Evolutionary conservation across 2,797 vertebrate species (phyloP), one percentile per base, ranked within the genome.

Genomic region (Acanthurus tractus): DNA sequence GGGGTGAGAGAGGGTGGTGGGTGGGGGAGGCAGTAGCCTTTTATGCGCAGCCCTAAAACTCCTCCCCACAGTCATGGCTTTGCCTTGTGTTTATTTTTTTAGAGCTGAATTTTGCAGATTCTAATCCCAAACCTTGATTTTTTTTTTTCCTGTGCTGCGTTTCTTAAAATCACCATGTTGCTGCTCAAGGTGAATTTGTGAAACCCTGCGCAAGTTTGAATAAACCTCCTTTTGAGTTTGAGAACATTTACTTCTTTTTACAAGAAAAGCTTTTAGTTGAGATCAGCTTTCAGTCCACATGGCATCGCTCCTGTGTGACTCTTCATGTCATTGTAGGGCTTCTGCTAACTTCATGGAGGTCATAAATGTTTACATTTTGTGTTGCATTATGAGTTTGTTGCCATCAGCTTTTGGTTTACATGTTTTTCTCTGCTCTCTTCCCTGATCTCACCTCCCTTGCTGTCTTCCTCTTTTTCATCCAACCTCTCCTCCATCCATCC

Each of bases 1-100:
- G 88, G 86, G 88, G 89, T 90, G 90, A 90, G 90, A 90, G 81
- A 86, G 85, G 87, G 84, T 62, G 78, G 73, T n/a, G 73, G 78
- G 80, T 40, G 38, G 67, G 59, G 69, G 64, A 70, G 70, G 76
- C 68, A n/a, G 2, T 29, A 67, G 54, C 45, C 18, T 46, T 66
- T 62, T n/a, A 46, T 75, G 57, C 34, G 64, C 79, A 55, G 69
- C 66, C 13, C 65, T 81, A 14, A 76, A 85, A 53, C 50, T 49
- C 63, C 75, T 52, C 54, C 56, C 65, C 58, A 22, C 77, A 58
- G 15, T 71, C 55, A 62, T 42, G 25, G 75, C 81, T 78, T 83
- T 48, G 73, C 57, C 25, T 78, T 67, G 38, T 61, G 1, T 72
- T 70, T 57, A 6, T 18, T 48, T 8, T 48, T 52, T 72, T 23